Percentiles rank a stretch among this genome's conserved stretches.
Conservation (phyloP, 1,140 invertebrate species). For the Monomorium pharaonis region DNA sequence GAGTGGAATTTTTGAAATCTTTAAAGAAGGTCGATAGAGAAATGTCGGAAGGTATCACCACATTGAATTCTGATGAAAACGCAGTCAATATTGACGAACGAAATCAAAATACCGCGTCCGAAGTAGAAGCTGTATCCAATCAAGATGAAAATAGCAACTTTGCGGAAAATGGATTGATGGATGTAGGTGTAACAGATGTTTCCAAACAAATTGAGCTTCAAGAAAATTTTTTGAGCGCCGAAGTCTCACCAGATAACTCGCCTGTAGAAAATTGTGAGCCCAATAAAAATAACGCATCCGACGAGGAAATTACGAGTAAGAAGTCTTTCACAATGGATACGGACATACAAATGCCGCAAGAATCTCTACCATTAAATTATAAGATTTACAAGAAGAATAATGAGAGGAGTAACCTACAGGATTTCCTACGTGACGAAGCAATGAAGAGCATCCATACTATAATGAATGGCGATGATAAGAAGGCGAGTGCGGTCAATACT, state of each 20-base stretch:
- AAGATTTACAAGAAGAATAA: conserved; percentile 52
- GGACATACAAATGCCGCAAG: background rate
- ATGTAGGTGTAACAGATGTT: background rate
- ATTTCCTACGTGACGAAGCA: conserved; percentile 44
- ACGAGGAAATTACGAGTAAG: background rate
- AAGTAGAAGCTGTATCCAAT: background rate
- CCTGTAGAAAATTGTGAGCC: background rate
- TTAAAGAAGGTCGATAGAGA: background rate
- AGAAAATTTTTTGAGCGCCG: background rate
- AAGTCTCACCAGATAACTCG: background rate
- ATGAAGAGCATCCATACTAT: conserved; percentile 26
- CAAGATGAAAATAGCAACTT: conserved; percentile 69
- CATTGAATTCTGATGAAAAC: background rate
- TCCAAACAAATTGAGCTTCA: background rate
- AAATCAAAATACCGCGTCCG: background rate
- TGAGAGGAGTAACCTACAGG: conserved; percentile 55
- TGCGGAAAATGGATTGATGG: conserved; percentile 30
- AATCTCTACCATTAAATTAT: conserved; percentile 15
- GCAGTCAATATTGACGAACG: background rate
- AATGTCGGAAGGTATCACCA: background rate
- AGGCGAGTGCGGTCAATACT: background rate
- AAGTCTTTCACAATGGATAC: background rate
- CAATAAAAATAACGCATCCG: background rate
- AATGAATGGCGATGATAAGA: background rate
- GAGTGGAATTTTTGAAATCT: conserved; percentile 76